Evolutionary conservation across 2,888 invertebrate genomes (phyloP).

Genomic region (Drosophila cognata): DNA sequence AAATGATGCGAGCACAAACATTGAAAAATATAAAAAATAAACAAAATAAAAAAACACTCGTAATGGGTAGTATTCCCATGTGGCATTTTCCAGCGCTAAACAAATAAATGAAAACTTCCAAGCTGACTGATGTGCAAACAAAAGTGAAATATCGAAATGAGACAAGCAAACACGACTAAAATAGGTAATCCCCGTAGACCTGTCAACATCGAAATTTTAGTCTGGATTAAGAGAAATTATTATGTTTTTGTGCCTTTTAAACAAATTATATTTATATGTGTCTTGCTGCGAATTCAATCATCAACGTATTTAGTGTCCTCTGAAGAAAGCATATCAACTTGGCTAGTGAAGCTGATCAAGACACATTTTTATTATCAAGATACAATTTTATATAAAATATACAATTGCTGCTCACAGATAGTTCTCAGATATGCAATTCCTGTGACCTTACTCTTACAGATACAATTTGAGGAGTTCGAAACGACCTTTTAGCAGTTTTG

Average conservation of each 20-base stretch:
- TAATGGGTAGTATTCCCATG: not conserved
- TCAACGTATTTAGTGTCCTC: not conserved
- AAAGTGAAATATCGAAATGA: not conserved
- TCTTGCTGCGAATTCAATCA: not conserved
- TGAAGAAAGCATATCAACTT: no score
- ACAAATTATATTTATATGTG: not conserved
- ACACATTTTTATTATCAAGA: no score
- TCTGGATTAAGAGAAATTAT: not conserved
- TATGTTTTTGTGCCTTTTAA: not conserved
- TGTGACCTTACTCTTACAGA: not conserved
- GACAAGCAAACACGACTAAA: not conserved
- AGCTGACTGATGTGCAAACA: conserved; percentile 5
- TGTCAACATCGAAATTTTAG: not conserved
- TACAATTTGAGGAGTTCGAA: not conserved
- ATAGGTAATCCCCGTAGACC: not conserved
- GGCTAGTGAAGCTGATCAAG: not conserved
- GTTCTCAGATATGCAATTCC: not conserved
- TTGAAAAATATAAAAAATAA: conserved; percentile 19
- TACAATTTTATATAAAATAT: not conserved
- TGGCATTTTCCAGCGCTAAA: conserved; percentile 14
- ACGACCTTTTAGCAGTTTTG: not conserved
- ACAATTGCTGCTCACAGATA: not conserved
- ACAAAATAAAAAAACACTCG: conserved; percentile 4
- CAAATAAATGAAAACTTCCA: not conserved
- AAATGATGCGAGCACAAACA: conserved; percentile 38